Evolutionary conservation across 2,888 invertebrate genomes (phyloP), one percentile per base, ranked within the genome.

Genomic region (Lithosia quadra): DNA sequence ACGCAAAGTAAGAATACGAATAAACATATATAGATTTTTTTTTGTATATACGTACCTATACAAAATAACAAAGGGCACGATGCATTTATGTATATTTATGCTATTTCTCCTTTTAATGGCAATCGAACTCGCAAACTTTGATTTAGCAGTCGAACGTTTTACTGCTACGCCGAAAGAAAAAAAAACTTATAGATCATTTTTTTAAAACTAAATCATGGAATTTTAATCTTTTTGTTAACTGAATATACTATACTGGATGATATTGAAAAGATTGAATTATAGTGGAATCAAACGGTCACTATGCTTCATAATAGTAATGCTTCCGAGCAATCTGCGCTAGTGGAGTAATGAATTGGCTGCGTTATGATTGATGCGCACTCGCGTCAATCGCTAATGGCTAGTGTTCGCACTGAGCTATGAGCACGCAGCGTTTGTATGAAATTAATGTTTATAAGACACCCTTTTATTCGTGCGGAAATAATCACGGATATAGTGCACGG

Each of bases 291-390:
- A 56, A 21, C 28, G 55, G 56, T 64, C 36, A 43, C 61, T 43
- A 60, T 53, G 49, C 24, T 63, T 18, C 43, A 62, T 58, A 68
- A 65, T 55, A 61, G 72, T 68, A 72, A 76, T 75, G 71, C 69
- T 72, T 75, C 69, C 75, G 75, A 72, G 86, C 94, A 94, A 93
- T 93, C 93, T 93, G 93, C 88, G 89, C 88, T 87, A 93, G 92
- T 92, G 93, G 88, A 88, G 90, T 93, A 94, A 94, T 94, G 93
- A 94, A 94, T 94, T 93, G 94, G 92, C 90, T 87, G 84, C 77
- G 72, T 81, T 84, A 91, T 94, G 94, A 94, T 94, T 90, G 94
- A 94, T 94, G 91, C 85, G 88, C 86, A 77, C 84, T 81, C 82
- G 74, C 83, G 87, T 92, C 91, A 92, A 92, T 86, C 89, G 76